Base-by-base conservation (phyloP, 2,797 vertebrate species). In the Crocodylus rhombifer region DNA sequence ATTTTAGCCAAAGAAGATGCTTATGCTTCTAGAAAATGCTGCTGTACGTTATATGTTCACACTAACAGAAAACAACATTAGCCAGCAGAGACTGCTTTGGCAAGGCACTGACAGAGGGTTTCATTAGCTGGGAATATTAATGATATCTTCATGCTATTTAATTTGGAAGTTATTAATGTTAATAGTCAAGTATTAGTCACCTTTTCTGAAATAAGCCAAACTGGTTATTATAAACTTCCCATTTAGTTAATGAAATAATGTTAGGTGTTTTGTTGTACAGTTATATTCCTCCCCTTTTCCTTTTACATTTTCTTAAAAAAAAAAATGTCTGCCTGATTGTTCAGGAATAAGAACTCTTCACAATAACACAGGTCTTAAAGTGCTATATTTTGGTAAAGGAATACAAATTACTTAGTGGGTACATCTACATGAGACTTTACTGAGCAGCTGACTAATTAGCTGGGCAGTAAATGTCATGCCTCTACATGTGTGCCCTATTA, bases 1-100 rank as follows among this genome's bases (percentile, higher is more conserved):
- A 81, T 92, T 93, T 92, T 89, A 14, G 87, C 84, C 64, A 80
- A 79, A 94, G 58, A 51, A 7, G 4, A 25, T 56, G 3, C 80
- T 82, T 80, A 16, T 82, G 23, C n/a, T 89, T 87, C 60, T 89
- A 64, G 95, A 95, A 94, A 64, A 51, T 76, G 23, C 42, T 79
- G 5, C 16, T 26, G 89, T 25, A 23, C 36, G 26, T 26, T 62
- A 77, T 88, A 71, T 13, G 1, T 75, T 90, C 69, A 88, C 60
- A 11, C 67, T 36, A 74, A 57, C 1, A 86, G 33, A 79, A 92
- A 94, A 61, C 2, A 0, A 61, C 60, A 90, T 18, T 62, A 75
- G 81, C 12, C 11, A 87, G 64, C 23, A 36, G 0, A 85, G 25
- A 77, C 62, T 69, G 89, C 63, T 81, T 87, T 89, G 8, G 1